Evolutionary conservation across 2,113 vertebrate species (phyloP).

Genomic region (Ibidorhyncha struthersii): DNA sequence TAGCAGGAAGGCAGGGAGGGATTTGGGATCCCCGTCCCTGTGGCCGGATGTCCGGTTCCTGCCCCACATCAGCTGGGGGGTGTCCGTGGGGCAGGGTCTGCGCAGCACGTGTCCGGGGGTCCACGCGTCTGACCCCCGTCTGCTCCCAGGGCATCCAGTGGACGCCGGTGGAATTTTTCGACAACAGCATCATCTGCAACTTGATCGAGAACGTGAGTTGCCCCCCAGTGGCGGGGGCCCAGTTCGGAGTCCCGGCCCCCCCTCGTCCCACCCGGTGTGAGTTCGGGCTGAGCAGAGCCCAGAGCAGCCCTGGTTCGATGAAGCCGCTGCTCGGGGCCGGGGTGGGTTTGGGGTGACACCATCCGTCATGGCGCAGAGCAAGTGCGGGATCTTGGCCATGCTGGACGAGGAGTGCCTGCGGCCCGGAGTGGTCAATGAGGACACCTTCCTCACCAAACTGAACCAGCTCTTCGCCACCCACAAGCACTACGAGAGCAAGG

Average conservation of each 20-base stretch:
- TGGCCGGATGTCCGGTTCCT: background rate
- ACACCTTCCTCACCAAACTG: conserved; percentile 79
- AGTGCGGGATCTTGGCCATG: conserved; percentile 78
- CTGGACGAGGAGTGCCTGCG: conserved; percentile 83
- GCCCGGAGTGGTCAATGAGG: conserved; percentile 76
- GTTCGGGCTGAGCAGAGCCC: background rate
- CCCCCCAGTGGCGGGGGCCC: rapidly evolving
- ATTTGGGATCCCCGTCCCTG: background rate
- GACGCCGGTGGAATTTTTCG: conserved; percentile 76
- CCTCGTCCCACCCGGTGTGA: rapidly evolving
- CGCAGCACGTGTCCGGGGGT: rapidly evolving
- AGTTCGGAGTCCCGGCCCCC: background rate
- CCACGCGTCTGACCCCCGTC: rapidly evolving
- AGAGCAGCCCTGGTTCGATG: rapidly evolving
- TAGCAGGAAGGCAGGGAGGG: conserved; percentile 50
- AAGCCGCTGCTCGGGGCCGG: rapidly evolving
- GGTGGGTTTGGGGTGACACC: background rate
- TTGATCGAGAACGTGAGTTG: conserved; percentile 80
- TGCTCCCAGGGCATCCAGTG: conserved; percentile 77
- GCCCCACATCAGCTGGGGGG: background rate
- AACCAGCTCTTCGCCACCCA: conserved; percentile 70
- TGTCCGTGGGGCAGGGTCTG: background rate
- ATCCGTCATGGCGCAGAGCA: background rate
- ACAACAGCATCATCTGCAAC: conserved; percentile 81
- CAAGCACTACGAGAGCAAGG: conserved; percentile 76